A percentile compares a stretch with the other conserved stretches of the same genome.
Conservation (phyloP, 2,888 invertebrate species). For the Agonopterix alstromeriana region DNA sequence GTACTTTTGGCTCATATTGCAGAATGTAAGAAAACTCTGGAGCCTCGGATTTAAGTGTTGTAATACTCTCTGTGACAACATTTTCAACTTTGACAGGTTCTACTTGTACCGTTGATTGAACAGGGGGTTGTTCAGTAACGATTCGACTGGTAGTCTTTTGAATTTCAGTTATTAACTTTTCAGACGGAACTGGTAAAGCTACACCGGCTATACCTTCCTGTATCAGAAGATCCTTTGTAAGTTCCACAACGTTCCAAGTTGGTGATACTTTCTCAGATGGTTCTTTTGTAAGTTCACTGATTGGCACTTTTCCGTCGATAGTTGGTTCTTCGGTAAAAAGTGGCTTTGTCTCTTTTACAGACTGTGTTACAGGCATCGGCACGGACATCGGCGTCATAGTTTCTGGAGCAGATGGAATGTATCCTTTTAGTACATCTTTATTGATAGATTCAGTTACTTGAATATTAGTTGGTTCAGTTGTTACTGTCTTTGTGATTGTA, state of each 20-base stretch:
- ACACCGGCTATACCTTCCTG: constrained; percentile 18
- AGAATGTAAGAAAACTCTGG: constrained; percentile 40
- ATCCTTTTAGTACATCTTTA: too few species aligned
- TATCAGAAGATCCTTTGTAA: constrained; percentile 21
- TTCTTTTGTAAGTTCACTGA: too few species aligned
- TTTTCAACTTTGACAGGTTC: constrained; percentile 35
- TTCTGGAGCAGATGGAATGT: too few species aligned
- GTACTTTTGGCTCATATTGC: constrained; percentile 34
- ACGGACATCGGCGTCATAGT: too few species aligned
- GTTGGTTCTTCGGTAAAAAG: too few species aligned
- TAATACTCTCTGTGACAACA: constrained; percentile 33
- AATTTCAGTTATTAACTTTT: neutral
- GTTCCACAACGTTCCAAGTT: constrained; percentile 11
- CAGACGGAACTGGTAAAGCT: constrained; percentile 6
- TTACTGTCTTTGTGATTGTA: too few species aligned
- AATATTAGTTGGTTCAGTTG: too few species aligned
- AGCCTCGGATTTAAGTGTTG: constrained; percentile 22
- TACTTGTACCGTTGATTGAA: constrained; percentile 32
- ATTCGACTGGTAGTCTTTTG: constrained; percentile 19
- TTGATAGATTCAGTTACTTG: too few species aligned
- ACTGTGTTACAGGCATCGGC: too few species aligned
- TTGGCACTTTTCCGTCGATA: too few species aligned
- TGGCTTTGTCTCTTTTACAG: too few species aligned
- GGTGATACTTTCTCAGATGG: neutral
- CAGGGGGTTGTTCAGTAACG: constrained; percentile 23